These are phyloP conservation scores for Eupithecia abbreviata DNA, from an alignment of 2,888 invertebrate genomes.

Conservation along the genomic window DNA sequence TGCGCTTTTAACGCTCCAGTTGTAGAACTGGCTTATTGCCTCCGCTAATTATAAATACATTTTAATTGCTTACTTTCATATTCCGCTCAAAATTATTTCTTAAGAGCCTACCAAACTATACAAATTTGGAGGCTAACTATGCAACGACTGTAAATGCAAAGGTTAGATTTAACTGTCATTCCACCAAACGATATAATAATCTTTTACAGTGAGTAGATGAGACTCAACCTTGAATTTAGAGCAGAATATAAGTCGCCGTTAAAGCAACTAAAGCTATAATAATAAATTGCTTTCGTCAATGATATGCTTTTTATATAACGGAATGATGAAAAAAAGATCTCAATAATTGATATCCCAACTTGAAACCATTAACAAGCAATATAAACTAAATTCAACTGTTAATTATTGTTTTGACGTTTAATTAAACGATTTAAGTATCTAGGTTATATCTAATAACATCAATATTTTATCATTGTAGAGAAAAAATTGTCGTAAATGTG, in stretches of 20 bases:
- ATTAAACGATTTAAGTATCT: constrained; percentile 43
- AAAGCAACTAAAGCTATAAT: constrained; percentile 65
- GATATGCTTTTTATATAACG: constrained; percentile 74
- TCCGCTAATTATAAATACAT: constrained; percentile 66
- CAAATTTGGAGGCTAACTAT: not conserved
- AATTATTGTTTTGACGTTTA: constrained; percentile 47
- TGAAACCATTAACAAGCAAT: constrained; percentile 62
- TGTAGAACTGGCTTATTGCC: constrained; percentile 74
- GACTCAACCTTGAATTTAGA: constrained; percentile 43
- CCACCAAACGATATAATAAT: not conserved
- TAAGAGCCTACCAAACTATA: not conserved
- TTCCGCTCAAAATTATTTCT: constrained; percentile 51
- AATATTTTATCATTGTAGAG: constrained; percentile 50
- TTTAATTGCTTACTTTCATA: constrained; percentile 52
- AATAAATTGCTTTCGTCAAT: constrained; percentile 61
- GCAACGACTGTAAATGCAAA: not conserved
- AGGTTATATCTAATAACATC: constrained; percentile 53
- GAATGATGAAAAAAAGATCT: constrained; percentile 69
- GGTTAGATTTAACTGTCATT: not conserved
- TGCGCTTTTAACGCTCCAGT: constrained; percentile 80
- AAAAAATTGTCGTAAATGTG: constrained; percentile 39
- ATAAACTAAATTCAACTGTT: constrained; percentile 43
- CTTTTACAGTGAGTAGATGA: not conserved
- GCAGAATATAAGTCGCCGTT: constrained; percentile 60
- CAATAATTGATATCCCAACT: constrained; percentile 47